A percentile compares a stretch with the other conserved stretches of the same genome.
Conservation (phyloP, 1,140 invertebrate species). For the Drosophila subobscura region DNA sequence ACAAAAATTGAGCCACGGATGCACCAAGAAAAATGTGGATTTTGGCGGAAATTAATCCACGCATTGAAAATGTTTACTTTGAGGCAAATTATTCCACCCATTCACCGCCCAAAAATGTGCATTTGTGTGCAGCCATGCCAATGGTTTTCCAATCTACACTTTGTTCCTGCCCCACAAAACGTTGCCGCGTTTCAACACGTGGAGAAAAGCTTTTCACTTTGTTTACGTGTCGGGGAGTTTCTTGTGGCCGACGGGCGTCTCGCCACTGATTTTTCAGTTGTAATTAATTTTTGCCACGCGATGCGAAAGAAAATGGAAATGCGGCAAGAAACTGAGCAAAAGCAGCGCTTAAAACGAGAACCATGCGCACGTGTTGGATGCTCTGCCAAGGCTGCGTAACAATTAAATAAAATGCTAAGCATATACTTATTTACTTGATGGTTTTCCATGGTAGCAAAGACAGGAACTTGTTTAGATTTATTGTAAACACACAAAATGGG, state of each 20-base stretch:
- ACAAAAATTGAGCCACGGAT: constrained; percentile 3
- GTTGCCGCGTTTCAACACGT: constrained; percentile 57
- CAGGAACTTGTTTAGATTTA: no score
- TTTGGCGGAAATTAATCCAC: neutral
- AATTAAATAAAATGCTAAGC: neutral
- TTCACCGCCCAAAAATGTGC: neutral
- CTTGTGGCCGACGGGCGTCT: constrained; percentile 20
- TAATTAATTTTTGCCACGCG: constrained; percentile 75
- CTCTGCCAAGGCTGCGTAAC: constrained; percentile 23
- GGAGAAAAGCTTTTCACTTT: constrained; percentile 46
- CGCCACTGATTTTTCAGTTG: constrained; percentile 51
- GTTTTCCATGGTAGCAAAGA: no score
- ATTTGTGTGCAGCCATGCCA: no score
- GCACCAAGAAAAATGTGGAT: neutral
- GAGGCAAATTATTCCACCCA: no score
- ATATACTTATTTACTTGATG: neutral
- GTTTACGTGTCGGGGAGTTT: constrained; percentile 57
- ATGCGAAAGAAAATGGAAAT: constrained; percentile 37
- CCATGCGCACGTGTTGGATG: constrained; percentile 24
- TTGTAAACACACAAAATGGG: no score
- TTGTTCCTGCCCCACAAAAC: constrained; percentile 5
- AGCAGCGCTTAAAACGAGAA: constrained; percentile 7
- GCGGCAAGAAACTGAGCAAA: constrained; percentile 9
- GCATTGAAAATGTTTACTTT: no score
- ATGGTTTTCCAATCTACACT: no score